Evolutionary conservation across 2,888 invertebrate species (phyloP).

Genomic region (Cyclophora punctaria): DNA sequence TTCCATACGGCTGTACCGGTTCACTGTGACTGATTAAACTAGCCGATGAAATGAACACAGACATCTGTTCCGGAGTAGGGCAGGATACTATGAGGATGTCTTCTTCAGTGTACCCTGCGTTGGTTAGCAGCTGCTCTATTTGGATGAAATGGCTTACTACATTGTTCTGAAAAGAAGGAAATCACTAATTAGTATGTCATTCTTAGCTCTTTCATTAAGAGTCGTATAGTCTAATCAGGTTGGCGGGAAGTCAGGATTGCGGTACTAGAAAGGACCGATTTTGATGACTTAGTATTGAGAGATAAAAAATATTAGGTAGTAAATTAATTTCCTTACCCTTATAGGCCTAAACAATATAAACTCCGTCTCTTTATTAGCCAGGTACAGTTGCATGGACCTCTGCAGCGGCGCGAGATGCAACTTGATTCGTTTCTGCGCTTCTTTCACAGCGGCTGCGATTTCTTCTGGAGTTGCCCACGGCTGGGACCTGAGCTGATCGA

Average conservation of each 20-base stretch:
- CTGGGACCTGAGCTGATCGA: conserved; percentile 46
- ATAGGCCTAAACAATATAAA: conserved; percentile 96
- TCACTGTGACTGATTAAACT: conserved; percentile 77
- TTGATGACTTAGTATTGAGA: too few species aligned
- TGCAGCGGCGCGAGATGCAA: conserved; percentile 86
- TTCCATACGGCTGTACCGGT: conserved; percentile 61
- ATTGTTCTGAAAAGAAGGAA: conserved; percentile 79
- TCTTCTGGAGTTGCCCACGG: conserved; percentile 80
- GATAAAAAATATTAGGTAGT: background rate
- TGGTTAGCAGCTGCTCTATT: conserved; percentile 83
- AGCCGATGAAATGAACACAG: conserved; percentile 88
- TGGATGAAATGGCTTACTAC: conserved; percentile 92
- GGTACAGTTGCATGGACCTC: conserved; percentile 93
- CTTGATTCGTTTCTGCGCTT: conserved; percentile 86
- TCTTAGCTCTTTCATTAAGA: too few species aligned
- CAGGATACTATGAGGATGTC: conserved; percentile 90
- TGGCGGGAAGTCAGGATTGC: too few species aligned
- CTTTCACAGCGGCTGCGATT: conserved; percentile 82
- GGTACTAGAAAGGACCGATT: too few species aligned
- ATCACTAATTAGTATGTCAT: background rate
- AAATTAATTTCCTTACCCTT: conserved; percentile 71
- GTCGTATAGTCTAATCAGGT: too few species aligned
- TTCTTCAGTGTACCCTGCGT: conserved; percentile 86
- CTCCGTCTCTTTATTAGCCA: conserved; percentile 97
- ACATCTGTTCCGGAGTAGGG: conserved; percentile 94